Base-by-base conservation (phyloP, 2,888 invertebrate species). In the Coelinius sp. region DNA sequence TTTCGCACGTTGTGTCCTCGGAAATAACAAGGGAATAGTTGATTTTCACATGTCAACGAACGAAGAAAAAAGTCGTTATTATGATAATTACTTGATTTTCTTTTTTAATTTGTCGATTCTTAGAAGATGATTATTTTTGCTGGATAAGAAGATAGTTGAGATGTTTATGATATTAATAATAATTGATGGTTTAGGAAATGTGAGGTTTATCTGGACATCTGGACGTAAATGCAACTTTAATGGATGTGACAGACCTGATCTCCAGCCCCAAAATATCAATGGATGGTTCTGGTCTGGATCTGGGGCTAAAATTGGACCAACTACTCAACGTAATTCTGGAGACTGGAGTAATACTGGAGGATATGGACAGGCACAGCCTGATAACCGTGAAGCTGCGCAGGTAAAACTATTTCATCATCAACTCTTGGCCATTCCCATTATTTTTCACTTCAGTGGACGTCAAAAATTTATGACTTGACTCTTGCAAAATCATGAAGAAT, bases 241-340 rank as follows among this genome's bases (percentile, higher is more conserved):
- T 74, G 96, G 96, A 46, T 97, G 96, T 87, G 95, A 95, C 84
- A 92, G 96, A 71, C 91, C 94, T 14, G 96, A 96, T 86, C 90
- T 96, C 78, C 93, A 95, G 81, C 96, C 96, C 35, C 91, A 93
- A 78, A 91, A 92, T 72, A 87, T 95, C 76, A 95, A 96, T 85
- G 96, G 96, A 59, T 97, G 96, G 96, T 97, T 97, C 91, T 97
- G 96, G 96, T 95, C 95, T 5, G 96, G 96, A 77, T 96, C 96
- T 7, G 96, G 96, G 31, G 96, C 94, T 75, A 96, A 96, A 90
- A 95, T 96, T 85, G 96, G 96, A 56, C 92, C 96, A 74, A 96
- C 96, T 68, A 93, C 93, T 35, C 95, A 95, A 87, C 92, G 96
- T 76, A 96, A 95, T 88, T 93, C 95, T 73, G 96, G 96, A 44